These are phyloP conservation scores for Cactoblastis cactorum DNA, from an alignment of 2,888 invertebrate species.

Conservation along the genomic window DNA sequence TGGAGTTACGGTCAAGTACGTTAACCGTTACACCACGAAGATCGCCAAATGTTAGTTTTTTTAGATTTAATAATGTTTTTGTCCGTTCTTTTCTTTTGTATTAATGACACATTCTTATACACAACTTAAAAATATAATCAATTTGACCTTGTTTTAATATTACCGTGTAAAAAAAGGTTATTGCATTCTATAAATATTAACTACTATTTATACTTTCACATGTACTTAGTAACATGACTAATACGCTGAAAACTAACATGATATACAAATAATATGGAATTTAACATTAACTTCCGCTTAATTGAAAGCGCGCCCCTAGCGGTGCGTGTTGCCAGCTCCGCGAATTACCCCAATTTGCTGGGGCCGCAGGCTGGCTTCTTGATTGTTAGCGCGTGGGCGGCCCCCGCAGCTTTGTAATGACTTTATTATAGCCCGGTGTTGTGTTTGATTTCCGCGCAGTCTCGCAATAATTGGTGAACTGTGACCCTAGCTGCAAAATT, in stretches of 20 bases:
- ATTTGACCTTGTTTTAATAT: too few species aligned
- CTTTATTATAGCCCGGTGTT: constrained; percentile 25
- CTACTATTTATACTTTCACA: too few species aligned
- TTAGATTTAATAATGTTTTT: too few species aligned
- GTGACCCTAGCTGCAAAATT: background rate
- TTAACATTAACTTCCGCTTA: constrained; percentile 24
- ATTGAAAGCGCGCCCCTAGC: constrained; percentile 2
- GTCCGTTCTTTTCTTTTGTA: too few species aligned
- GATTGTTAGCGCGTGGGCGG: constrained; percentile 14
- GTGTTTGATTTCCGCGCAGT: background rate
- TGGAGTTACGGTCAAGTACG: too few species aligned
- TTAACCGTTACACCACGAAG: too few species aligned
- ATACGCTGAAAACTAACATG: constrained; percentile 8
- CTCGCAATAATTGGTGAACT: background rate
- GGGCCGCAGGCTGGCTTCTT: constrained; percentile 23
- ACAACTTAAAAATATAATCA: too few species aligned
- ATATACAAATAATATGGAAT: constrained; percentile 10
- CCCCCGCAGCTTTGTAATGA: constrained; percentile 1
- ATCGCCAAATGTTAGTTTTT: too few species aligned
- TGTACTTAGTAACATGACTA: too few species aligned
- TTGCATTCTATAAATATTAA: too few species aligned
- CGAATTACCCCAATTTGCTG: constrained; percentile 61
- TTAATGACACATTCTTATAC: too few species aligned
- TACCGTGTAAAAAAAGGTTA: too few species aligned
- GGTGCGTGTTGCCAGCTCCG: constrained; percentile 35